A percentile compares a stretch with the other conserved stretches of the same genome.
Evolutionary conservation across 2,888 invertebrate genomes (phyloP).

Genomic region (Aleiodes testaceus): DNA sequence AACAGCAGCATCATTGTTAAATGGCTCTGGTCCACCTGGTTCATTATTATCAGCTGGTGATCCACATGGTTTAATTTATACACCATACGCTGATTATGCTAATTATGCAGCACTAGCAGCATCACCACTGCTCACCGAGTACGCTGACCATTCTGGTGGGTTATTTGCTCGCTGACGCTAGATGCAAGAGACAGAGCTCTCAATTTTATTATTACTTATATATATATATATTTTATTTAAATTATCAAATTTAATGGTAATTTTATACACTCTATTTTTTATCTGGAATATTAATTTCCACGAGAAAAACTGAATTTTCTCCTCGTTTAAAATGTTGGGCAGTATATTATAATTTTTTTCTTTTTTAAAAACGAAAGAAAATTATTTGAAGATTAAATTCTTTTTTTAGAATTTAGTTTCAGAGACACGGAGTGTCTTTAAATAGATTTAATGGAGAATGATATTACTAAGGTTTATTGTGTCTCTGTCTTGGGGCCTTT

Average conservation of each 20-base stretch:
- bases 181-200: slow-evolving; percentile 71
- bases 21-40: slow-evolving; percentile 78
- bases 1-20: slow-evolving; percentile 80
- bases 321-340: background rate
- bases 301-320: background rate
- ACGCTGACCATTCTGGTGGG: slow-evolving; percentile 97
- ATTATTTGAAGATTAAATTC: background rate
- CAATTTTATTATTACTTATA: slow-evolving; percentile 49
- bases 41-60: slow-evolving; percentile 80
- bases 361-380: background rate
- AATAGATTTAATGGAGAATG: slow-evolving; percentile 26
- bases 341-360: background rate
- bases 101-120: slow-evolving; percentile 90
- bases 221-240: slow-evolving; percentile 35
- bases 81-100: slow-evolving; percentile 90
- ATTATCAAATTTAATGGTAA: slow-evolving; percentile 32
- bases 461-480: slow-evolving; percentile 36
- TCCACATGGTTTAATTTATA: slow-evolving; percentile 90
- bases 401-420: slow-evolving; percentile 7
- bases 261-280: slow-evolving; percentile 24
- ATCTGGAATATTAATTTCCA: slow-evolving; percentile 29
- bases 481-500: slow-evolving; percentile 41
- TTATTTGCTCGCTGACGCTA: slow-evolving; percentile 87
- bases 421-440: background rate
- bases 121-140: slow-evolving; percentile 88